Evolutionary conservation across 1,140 invertebrate species (phyloP).

Genomic region (Hylaeus anthracinus): DNA sequence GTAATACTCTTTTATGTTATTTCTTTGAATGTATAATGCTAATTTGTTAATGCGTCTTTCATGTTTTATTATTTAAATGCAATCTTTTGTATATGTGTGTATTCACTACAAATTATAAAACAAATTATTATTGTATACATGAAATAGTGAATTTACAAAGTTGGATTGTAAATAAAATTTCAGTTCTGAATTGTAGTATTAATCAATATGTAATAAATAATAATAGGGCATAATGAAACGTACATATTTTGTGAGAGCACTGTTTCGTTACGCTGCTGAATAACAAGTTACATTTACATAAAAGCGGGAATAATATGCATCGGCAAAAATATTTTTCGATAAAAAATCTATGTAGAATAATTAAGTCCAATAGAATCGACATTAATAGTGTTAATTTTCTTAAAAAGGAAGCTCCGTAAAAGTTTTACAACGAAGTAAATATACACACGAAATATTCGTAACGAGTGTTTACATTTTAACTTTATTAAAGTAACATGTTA

Average conservation of each 20-base stretch:
- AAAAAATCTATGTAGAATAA: too few species aligned
- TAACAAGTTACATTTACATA: too few species aligned
- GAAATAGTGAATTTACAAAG: background rate
- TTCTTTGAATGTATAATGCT: background rate
- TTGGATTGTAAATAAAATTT: slow-evolving; percentile 14
- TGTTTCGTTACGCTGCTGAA: too few species aligned
- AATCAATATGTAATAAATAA: background rate
- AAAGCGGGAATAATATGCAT: too few species aligned
- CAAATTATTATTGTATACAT: background rate
- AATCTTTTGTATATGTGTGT: background rate
- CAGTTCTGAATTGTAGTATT: background rate
- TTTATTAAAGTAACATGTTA: too few species aligned
- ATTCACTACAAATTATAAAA: background rate
- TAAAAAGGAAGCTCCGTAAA: too few species aligned
- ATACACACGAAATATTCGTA: too few species aligned
- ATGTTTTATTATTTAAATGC: slow-evolving; percentile 18
- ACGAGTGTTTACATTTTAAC: too few species aligned
- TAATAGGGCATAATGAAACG: background rate
- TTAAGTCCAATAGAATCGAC: too few species aligned
- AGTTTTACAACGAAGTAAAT: too few species aligned
- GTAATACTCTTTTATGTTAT: background rate
- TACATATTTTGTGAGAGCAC: background rate
- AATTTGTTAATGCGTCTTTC: background rate
- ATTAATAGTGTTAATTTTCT: too few species aligned
- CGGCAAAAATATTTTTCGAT: too few species aligned